A percentile compares a stretch with the other conserved stretches of the same genome.
Evolutionary conservation across 2,113 vertebrate genomes (phyloP).

Genomic region (Gallinago undulata): DNA sequence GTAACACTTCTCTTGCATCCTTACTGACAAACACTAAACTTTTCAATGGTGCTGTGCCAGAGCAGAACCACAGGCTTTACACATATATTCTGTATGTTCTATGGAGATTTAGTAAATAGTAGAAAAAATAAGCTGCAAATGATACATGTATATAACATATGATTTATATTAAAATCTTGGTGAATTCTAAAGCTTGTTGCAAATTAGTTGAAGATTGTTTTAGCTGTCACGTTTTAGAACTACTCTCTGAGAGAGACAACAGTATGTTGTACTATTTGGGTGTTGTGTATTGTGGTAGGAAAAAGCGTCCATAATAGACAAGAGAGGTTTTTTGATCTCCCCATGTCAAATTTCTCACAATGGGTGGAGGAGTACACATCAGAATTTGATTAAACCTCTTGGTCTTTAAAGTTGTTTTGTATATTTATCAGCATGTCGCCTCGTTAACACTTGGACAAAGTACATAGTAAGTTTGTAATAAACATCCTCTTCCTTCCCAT

Average conservation of each 20-base stretch:
- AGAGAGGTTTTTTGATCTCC: slow-evolving; percentile 59
- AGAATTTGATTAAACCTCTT: slow-evolving; percentile 46
- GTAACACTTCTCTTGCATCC: neutral
- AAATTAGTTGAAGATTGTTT: neutral
- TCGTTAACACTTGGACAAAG: slow-evolving; percentile 64
- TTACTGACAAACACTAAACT: neutral
- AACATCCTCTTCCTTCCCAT: slow-evolving; percentile 65
- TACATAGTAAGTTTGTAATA: slow-evolving; percentile 62
- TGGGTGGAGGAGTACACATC: slow-evolving; percentile 18
- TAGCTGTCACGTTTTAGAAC: neutral
- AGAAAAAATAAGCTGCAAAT: neutral
- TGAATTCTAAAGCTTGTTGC: neutral
- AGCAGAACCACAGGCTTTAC: neutral
- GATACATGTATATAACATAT: neutral
- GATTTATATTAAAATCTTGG: neutral
- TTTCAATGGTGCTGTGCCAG: neutral
- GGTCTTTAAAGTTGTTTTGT: slow-evolving; percentile 63
- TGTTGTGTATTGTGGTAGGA: neutral
- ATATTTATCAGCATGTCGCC: neutral
- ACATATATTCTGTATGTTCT: neutral
- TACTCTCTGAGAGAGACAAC: neutral
- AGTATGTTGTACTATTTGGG: neutral
- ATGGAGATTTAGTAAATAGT: neutral
- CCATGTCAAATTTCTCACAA: slow-evolving; percentile 35
- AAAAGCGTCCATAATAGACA: neutral